A percentile compares a stretch with the other conserved stretches of the same genome.
phyloP scores from a whole-genome alignment of 2,113 vertebrate species.

The Carettochelys insculpta region DNA sequence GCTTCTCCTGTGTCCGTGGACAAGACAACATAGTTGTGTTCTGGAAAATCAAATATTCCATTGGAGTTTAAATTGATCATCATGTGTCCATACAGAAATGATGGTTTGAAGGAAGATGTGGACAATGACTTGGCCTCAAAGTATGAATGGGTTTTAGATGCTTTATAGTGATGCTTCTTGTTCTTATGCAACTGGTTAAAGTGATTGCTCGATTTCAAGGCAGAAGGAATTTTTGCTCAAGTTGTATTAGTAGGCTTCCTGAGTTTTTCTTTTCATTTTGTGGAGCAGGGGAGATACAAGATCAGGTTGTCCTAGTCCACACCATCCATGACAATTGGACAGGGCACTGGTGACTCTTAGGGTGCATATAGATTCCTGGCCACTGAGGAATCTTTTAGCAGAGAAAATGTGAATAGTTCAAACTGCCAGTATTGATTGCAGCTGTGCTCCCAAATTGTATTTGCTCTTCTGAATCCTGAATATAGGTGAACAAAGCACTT shows the following conservation, averaged over 20 bases:
- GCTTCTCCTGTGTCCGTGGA: not conserved
- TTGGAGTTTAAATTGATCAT: not conserved
- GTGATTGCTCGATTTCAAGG: not conserved
- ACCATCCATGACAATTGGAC: not conserved
- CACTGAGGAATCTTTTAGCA: not conserved
- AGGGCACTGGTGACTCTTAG: no score
- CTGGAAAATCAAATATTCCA: not conserved
- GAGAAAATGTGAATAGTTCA: not conserved
- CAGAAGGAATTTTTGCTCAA: not conserved
- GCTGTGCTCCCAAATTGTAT: not conserved
- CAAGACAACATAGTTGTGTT: not conserved
- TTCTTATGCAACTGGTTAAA: not conserved
- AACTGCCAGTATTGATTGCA: not conserved
- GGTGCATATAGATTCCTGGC: not conserved
- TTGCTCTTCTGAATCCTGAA: not conserved
- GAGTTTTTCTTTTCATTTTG: not conserved
- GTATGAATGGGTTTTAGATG: not conserved
- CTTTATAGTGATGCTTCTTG: not conserved
- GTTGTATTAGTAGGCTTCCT: not conserved
- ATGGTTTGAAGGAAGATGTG: not conserved
- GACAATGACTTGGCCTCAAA: not conserved
- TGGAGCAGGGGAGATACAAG: not conserved
- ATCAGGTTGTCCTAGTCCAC: not conserved
- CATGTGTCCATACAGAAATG: not conserved
- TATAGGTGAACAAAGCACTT: not conserved